phyloP scores from a whole-genome alignment of 53 echinoderm and acorn worm species.

The Arbacia lixula region DNA sequence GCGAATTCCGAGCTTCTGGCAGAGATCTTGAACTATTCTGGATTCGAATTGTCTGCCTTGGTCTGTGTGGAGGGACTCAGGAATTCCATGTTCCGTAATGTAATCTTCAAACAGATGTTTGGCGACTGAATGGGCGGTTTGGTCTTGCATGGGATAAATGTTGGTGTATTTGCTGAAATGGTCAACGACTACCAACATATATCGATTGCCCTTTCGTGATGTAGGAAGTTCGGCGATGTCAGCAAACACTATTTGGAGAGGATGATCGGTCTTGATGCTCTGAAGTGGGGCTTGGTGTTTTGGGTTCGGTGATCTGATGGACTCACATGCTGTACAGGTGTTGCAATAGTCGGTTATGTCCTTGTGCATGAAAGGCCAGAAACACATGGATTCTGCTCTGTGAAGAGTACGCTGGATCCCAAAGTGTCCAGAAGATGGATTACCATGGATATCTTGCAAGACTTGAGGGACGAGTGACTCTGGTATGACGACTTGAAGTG shows the following conservation, averaged over 20 bases:
- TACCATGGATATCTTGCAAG: background rate
- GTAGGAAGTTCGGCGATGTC: constrained; percentile 45
- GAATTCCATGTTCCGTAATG: constrained; percentile 30
- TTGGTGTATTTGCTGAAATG: constrained; percentile 46
- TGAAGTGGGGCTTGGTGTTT: constrained; percentile 18
- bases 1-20: constrained; percentile 14
- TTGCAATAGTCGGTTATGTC: constrained; percentile 19
- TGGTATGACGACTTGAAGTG: background rate
- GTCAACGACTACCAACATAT: constrained; percentile 33
- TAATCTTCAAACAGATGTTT: constrained; percentile 29
- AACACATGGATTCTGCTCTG: background rate
- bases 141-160: constrained; percentile 40
- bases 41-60: constrained; percentile 37
- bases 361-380: constrained; percentile 53
- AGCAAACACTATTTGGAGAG: constrained; percentile 43
- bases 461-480: background rate
- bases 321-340: constrained; percentile 17
- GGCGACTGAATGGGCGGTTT: constrained; percentile 25
- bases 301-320: background rate
- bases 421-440: too few species aligned
- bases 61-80: constrained; percentile 23
- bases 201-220: background rate
- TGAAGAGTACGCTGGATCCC: constrained; percentile 11
- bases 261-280: constrained; percentile 25
- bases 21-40: background rate